Conservation (phyloP, 2,113 vertebrate species). For the Hemibagrus wyckioides region DNA sequence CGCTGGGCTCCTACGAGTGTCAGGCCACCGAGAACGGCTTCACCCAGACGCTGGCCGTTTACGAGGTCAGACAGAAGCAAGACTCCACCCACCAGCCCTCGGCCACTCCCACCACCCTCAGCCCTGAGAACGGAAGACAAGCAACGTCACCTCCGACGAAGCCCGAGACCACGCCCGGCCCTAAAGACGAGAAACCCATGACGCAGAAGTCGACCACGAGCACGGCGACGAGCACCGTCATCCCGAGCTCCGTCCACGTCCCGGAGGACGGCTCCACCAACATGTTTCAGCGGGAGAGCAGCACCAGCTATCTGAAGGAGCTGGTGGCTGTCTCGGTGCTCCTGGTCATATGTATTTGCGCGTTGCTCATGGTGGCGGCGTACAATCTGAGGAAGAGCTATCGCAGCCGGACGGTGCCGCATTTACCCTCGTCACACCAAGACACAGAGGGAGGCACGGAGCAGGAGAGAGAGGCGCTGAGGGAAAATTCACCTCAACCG, state of each 20-base stretch:
- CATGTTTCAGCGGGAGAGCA: neutral
- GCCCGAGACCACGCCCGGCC: neutral
- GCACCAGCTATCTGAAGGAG: conserved; percentile 65
- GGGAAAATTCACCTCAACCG: conserved; percentile 16
- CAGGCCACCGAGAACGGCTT: conserved; percentile 68
- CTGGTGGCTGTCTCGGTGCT: conserved; percentile 69
- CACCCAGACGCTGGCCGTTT: conserved; percentile 65
- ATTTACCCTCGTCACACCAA: conserved; percentile 22
- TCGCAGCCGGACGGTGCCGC: conserved; percentile 56
- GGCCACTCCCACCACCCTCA: neutral
- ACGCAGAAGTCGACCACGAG: neutral
- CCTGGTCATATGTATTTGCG: conserved; percentile 64
- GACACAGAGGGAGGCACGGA: neutral
- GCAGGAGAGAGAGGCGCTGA: conserved; percentile 60
- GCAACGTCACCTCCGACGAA: neutral
- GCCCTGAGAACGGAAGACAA: neutral
- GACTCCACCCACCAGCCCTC: conserved; percentile 31
- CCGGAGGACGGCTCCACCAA: neutral
- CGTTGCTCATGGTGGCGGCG: conserved; percentile 59
- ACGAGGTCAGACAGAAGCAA: conserved; percentile 67
- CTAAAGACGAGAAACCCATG: neutral
- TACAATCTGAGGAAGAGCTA: conserved; percentile 58
- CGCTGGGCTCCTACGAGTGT: conserved; percentile 71
- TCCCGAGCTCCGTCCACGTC: conserved; percentile 36
- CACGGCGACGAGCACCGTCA: too few relatives aligned